Evolutionary conservation across 2,113 vertebrate species (phyloP), one percentile per base, ranked within the genome.

Genomic region (Cheirogaleus medius): DNA sequence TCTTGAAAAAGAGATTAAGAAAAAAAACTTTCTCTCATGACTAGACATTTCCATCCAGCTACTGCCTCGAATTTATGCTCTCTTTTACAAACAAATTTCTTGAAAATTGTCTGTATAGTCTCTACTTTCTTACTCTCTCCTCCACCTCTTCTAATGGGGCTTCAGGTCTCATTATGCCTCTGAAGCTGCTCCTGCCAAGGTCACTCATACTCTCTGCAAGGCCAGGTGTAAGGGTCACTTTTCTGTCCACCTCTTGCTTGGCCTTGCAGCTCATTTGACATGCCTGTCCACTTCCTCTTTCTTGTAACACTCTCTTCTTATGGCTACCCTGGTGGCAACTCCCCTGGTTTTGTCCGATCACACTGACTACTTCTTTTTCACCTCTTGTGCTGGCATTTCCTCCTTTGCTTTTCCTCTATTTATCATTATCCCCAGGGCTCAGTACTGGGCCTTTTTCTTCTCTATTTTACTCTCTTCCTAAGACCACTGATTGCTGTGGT

Each of bases 291-390:
- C 39, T 21, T 47, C 34, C 23, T 64, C 42, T 9, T 81, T 32
- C 32, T 3, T 39, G 7, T 47, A 6, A 37, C 13, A 5, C 49
- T 52, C 4, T 47, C 25, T 88, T 54, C 76, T 71, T 1, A 0
- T 5, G 27, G 34, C 66, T n/a, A 1, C 39, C 6, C 3, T 9
- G 21, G 27, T 2, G 25, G 8, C 1, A 0, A 4, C 12, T 56
- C 68, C 49, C 37, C 47, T 25, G 66, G 4, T 44, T 47, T 66
- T 56, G 1, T n/a, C 60, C 9, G 1, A 8, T 29, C 21, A 58
- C 80, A 15, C 23, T 27, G 49, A 39, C n/a, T 17, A 9, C 60
- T 78, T 15, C 58, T 88, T 10, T 13, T 47, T 66, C 5, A 11
- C 42, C 27, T 80, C 54, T 20, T 97, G 15, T 25, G 9, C 27